phyloP scores from a whole-genome alignment of 2,888 invertebrate genomes.

The Gymnocheta viridis region DNA sequence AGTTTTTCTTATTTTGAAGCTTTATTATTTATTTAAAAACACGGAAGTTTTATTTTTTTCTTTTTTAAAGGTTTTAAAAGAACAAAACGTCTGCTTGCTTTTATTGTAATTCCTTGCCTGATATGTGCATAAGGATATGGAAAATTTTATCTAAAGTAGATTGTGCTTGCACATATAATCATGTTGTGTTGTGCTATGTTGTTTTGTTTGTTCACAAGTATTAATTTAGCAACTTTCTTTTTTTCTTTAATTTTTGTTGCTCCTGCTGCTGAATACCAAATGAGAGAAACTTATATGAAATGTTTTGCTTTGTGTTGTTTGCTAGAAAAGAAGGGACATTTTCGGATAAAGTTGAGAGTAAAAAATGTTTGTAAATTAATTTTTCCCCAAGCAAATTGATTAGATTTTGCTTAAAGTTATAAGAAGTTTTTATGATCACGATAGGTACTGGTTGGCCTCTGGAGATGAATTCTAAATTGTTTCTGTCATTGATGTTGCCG shows the following conservation, averaged over 20 bases:
- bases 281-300: not conserved
- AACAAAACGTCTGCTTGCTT: conserved; percentile 23
- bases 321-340: not conserved
- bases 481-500: no score
- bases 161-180: conserved; percentile 34
- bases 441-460: no score
- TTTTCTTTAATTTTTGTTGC: not conserved
- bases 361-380: no score
- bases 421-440: no score
- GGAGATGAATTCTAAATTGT: no score
- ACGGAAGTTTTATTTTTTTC: conserved; percentile 55
- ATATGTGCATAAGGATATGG: not conserved
- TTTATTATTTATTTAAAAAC: conserved; percentile 69
- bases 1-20: conserved; percentile 16
- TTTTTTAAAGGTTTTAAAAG: conserved; percentile 21
- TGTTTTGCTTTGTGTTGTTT: not conserved
- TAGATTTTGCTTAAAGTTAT: no score
- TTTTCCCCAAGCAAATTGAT: no score
- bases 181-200: conserved; percentile 20
- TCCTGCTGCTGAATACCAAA: conserved; percentile 15
- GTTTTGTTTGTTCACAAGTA: conserved; percentile 20
- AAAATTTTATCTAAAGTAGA: not conserved
- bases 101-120: not conserved
- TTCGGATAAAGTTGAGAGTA: no score
- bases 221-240: conserved; percentile 42